Conservation (phyloP, 2,113 vertebrate species). For the Panthera tigris region DNA sequence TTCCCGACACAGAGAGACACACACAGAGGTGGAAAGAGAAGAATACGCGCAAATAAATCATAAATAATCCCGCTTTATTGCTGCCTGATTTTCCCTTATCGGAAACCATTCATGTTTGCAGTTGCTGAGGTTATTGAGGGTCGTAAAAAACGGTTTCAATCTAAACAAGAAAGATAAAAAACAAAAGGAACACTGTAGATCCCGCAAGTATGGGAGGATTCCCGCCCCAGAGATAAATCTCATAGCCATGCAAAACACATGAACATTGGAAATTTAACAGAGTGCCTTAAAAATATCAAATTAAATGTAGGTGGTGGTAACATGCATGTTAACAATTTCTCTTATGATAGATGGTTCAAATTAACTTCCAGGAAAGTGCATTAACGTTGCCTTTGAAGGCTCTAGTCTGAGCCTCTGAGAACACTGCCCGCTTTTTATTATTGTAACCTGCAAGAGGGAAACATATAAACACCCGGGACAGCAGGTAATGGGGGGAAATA, state of each 20-base stretch:
- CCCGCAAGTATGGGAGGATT: conserved; percentile 21
- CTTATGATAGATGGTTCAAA: conserved; percentile 87
- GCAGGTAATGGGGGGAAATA: conserved; percentile 79
- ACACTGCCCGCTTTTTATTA: conserved; percentile 82
- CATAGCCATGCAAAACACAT: conserved; percentile 51
- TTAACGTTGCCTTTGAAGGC: conserved; percentile 84
- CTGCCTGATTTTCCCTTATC: conserved; percentile 78
- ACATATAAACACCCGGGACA: conserved; percentile 82
- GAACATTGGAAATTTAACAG: conserved; percentile 76
- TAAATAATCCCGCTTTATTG: conserved; percentile 79
- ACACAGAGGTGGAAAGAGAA: conserved; percentile 44
- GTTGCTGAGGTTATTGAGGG: conserved; percentile 74
- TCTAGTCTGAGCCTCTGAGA: conserved; percentile 80
- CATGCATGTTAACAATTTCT: conserved; percentile 85
- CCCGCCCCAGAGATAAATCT: not conserved
- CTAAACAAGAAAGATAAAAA: conserved; percentile 75
- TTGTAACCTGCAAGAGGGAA: conserved; percentile 81
- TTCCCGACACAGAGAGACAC: conserved; percentile 50
- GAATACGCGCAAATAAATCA: conserved; percentile 76
- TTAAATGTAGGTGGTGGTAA: conserved; percentile 82
- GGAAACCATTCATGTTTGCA: conserved; percentile 81
- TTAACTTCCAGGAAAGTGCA: conserved; percentile 85
- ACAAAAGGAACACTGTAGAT: conserved; percentile 49
- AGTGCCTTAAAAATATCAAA: conserved; percentile 81
- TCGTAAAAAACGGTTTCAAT: conserved; percentile 77